Percentiles rank a stretch among this genome's conserved stretches.
These are phyloP conservation scores for Sinotaia quadrata DNA, from an alignment of 2,888 invertebrate genomes.

Conservation along the genomic window DNA sequence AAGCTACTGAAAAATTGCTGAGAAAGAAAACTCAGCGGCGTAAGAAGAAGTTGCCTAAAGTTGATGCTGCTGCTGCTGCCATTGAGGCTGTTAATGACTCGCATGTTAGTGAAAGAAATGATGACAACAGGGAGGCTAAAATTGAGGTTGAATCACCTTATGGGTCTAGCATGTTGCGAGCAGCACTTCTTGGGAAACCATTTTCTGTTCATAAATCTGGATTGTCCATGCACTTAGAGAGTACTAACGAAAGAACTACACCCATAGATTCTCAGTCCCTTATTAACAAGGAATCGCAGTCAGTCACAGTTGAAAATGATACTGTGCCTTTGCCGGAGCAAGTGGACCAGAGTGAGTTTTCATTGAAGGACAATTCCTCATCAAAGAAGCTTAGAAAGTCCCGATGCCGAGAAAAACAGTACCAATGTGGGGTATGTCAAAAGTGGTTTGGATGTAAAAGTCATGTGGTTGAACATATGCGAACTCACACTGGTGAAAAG, in stretches of 20 bases:
- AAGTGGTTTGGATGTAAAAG: slow-evolving; percentile 26
- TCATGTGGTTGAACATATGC: slow-evolving; percentile 28
- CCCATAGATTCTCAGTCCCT: not conserved
- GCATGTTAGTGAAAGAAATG: not conserved
- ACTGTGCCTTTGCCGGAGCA: not conserved
- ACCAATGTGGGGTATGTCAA: slow-evolving; percentile 24
- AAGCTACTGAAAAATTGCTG: too few species aligned
- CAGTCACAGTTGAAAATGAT: not conserved
- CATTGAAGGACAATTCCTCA: not conserved
- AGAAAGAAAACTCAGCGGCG: not conserved
- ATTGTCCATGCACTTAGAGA: not conserved
- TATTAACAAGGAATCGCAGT: not conserved
- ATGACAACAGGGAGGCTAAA: not conserved
- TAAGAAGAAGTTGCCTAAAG: not conserved
- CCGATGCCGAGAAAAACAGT: slow-evolving; percentile 13
- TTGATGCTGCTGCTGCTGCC: not conserved
- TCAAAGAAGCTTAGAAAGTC: not conserved
- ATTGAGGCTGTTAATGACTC: not conserved
- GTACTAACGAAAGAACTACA: not conserved
- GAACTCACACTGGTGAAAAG: slow-evolving; percentile 28
- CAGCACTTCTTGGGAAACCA: slow-evolving; percentile 10
- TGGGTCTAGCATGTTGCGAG: slow-evolving; percentile 6
- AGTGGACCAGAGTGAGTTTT: not conserved
- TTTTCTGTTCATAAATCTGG: slow-evolving; percentile 10
- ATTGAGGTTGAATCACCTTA: not conserved